These are phyloP conservation scores for Brachionus paranguensis DNA, from an alignment of 1,140 invertebrate genomes.

Conservation along the genomic window DNA sequence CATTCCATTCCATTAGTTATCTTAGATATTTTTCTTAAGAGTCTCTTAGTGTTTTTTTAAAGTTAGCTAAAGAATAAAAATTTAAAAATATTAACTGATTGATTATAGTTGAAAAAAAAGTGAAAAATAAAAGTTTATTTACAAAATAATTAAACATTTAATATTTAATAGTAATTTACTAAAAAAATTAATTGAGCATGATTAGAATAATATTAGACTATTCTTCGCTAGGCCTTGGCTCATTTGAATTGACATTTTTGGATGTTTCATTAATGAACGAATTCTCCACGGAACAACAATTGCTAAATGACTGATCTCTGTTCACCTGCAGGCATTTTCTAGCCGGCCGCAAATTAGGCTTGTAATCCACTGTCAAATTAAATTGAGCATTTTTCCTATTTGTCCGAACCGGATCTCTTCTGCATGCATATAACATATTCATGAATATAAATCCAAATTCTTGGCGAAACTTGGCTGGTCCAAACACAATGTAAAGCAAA, in stretches of 20 bases:
- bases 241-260: background rate
- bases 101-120: too few species aligned
- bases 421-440: background rate
- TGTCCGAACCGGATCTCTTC: background rate
- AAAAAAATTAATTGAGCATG: background rate
- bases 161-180: background rate
- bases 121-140: background rate
- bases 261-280: background rate
- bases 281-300: background rate
- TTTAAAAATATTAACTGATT: too few species aligned
- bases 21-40: too few species aligned
- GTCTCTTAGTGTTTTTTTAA: too few species aligned
- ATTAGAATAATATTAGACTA: background rate
- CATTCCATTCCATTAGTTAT: too few species aligned
- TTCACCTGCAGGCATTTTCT: background rate
- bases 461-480: conserved; percentile 31
- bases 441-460: conserved; percentile 34
- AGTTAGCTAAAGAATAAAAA: too few species aligned
- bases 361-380: background rate
- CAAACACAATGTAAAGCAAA: conserved; percentile 34
- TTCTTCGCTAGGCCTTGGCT: background rate
- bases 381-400: background rate
- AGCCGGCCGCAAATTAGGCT: background rate
- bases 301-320: background rate
- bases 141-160: background rate